phyloP scores from a whole-genome alignment of 2,113 vertebrate species.

The Oreochromis aureus region DNA sequence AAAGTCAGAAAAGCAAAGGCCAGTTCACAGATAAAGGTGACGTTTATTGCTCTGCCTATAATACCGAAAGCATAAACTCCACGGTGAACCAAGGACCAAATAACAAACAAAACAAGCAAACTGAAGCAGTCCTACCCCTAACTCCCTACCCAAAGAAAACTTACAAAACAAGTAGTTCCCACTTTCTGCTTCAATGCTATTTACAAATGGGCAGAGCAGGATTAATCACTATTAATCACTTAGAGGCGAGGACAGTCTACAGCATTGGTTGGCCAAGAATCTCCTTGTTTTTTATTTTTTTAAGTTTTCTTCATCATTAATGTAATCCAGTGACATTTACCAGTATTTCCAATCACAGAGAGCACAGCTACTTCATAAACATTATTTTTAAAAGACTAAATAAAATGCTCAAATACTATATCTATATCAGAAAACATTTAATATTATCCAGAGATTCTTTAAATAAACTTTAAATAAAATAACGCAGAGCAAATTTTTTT shows the following conservation, averaged over 20 bases:
- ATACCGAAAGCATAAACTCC: not conserved
- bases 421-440: not conserved
- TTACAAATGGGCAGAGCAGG: not conserved
- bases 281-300: not conserved
- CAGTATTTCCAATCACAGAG: rapidly evolving
- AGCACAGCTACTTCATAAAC: rapidly evolving
- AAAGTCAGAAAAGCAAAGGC: not conserved
- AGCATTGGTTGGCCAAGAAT: rapidly evolving
- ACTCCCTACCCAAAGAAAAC: not conserved
- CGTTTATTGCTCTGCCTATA: not conserved
- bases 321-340: rapidly evolving
- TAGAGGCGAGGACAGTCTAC: not conserved
- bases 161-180: not conserved
- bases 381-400: not conserved
- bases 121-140: not conserved
- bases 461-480: not conserved
- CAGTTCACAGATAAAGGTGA: not conserved
- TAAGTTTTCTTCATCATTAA: not conserved
- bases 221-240: not conserved
- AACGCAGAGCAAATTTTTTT: not conserved
- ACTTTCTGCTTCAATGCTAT: not conserved
- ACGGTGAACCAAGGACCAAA: rapidly evolving
- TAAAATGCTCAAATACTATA: rapidly evolving
- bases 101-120: not conserved
- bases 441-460: not conserved